Conservation (phyloP, 2,797 vertebrate species). For the Acrossocheilus fasciatus region DNA sequence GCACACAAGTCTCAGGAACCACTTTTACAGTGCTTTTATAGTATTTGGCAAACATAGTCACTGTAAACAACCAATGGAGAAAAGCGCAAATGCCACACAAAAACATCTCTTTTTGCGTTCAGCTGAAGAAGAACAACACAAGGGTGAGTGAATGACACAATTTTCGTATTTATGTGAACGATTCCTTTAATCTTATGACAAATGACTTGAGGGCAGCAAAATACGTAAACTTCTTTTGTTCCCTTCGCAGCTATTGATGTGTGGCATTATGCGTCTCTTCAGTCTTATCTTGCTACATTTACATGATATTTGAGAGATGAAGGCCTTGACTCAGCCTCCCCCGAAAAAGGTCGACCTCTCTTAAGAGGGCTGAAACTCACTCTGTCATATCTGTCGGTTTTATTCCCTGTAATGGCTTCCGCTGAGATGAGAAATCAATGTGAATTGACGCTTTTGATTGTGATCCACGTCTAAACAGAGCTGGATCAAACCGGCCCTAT, state of each 20-base stretch:
- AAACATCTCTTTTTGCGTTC: not conserved
- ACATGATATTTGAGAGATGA: constrained; percentile 28
- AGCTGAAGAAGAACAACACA: not conserved
- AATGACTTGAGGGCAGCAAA: constrained; percentile 11
- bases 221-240: not conserved
- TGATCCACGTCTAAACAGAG: constrained; percentile 37
- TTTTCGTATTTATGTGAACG: not conserved
- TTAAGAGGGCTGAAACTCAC: constrained; percentile 21
- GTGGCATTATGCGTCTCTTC: not conserved
- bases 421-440: constrained; percentile 35
- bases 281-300: constrained; percentile 5
- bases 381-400: constrained; percentile 19
- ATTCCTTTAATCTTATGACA: constrained; percentile 9
- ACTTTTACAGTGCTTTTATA: not conserved
- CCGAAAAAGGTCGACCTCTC: constrained; percentile 30
- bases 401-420: constrained; percentile 18
- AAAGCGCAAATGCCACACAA: not conserved
- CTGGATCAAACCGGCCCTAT: constrained; percentile 32
- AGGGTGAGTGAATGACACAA: not conserved
- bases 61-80: not conserved
- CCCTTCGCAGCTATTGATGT: not conserved
- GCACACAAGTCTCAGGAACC: not conserved
- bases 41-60: not conserved
- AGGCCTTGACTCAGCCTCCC: constrained; percentile 16
- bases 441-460: constrained; percentile 45